Evolutionary conservation across 2,888 invertebrate species (phyloP), one percentile per base, ranked within the genome.

Genomic region (Leuctra nigra): DNA sequence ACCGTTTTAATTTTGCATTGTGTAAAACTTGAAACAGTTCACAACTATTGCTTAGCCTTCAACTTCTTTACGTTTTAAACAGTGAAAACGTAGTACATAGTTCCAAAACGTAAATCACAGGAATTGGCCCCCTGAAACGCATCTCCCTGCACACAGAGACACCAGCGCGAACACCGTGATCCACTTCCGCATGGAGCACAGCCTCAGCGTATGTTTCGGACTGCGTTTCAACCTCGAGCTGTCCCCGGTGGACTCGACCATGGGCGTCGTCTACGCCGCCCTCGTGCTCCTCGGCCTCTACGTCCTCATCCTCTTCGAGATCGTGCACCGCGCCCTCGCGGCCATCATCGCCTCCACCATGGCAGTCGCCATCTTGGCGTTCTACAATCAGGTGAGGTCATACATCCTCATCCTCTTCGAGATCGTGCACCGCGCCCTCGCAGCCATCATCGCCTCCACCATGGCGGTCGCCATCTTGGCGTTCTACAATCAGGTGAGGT

Each of bases 401-500:
- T 94, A 94, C 66, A 68, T 86, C 2, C 73, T 93, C 7, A 88
- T 94, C 53, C 85, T 92, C 61, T 91, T 90, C 73, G 93, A 94
- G 77, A 88, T 91, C 47, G 80, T 92, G 0, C 91, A 93, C 68
- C 77, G 92, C 57, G 87, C 92, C 0, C 75, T 94, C 60, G 91
- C 92, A 0, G 92, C 92, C 0, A 81, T 93, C 65, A 69, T 93
- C 2, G 88, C 86, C 0, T 87, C 92, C 0, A 84, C 88, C 0
- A 76, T 87, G 54, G 83, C 89, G 0, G 76, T 94, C 9, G 89
- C 89, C 0, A 83, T 88, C 1, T 72, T 94, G 46, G 86, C 92
- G 0, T 73, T 80, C 1, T 74, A 86, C 16, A 84, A 89, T 56
- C 84, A 85, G 72, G 81, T 79, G n/a, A n/a, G n/a, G n/a, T n/a